Evolutionary conservation across 2,113 vertebrate species (phyloP).

Genomic region (Ardeotis arabs): DNA sequence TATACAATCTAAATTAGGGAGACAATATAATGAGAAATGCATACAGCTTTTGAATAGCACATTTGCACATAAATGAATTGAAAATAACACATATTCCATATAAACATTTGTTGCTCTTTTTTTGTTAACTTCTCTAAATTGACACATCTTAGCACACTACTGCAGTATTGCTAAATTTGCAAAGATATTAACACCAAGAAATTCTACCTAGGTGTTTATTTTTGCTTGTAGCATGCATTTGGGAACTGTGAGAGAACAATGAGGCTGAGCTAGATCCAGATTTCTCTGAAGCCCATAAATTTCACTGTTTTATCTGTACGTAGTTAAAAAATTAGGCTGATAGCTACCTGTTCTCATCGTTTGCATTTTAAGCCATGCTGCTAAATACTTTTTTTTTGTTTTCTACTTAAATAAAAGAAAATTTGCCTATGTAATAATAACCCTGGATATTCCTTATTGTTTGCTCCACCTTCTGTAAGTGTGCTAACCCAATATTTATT

Average conservation of each 20-base stretch:
- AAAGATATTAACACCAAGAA: not conserved
- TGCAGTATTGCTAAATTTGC: not conserved
- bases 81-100: not conserved
- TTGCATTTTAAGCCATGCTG: not conserved
- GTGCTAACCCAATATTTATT: not conserved
- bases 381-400: not conserved
- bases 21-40: not conserved
- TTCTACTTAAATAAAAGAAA: not conserved
- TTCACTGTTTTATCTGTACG: not conserved
- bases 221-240: not conserved
- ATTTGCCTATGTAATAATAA: not conserved
- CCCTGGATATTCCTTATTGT: not conserved
- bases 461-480: not conserved
- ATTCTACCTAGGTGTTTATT: not conserved
- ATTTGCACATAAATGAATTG: not conserved
- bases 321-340: not conserved
- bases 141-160: not conserved
- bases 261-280: not conserved
- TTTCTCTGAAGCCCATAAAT: not conserved
- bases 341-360: not conserved
- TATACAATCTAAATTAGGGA: not conserved
- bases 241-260: not conserved
- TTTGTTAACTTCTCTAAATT: not conserved
- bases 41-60: not conserved
- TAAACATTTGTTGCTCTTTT: not conserved